Evolutionary conservation across 2,797 vertebrate genomes (phyloP).

Genomic region (Brachymystax lenok): DNA sequence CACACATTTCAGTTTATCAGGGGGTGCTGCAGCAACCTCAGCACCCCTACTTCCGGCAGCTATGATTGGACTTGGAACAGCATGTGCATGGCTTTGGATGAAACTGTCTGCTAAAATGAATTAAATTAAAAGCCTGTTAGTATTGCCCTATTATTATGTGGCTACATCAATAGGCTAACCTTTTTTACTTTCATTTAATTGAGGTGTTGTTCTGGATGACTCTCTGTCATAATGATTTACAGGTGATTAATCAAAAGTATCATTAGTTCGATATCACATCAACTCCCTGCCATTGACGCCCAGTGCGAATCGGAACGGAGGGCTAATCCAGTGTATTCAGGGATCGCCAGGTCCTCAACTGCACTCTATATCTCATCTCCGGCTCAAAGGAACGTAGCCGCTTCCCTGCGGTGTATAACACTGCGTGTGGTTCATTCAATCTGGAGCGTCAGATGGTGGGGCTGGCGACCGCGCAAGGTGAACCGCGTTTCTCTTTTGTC

Average conservation of each 20-base stretch:
- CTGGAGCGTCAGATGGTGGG: conserved; percentile 71
- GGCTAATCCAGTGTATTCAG: conserved; percentile 36
- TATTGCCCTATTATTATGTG: too few species aligned
- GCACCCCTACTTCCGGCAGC: too few species aligned
- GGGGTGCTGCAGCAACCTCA: too few species aligned
- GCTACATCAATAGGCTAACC: too few species aligned
- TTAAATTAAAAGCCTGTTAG: too few species aligned
- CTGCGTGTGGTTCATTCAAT: conserved; percentile 59
- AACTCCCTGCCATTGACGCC: conserved; percentile 29
- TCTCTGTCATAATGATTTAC: background rate
- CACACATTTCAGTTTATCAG: too few species aligned
- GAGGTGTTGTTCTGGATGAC: background rate
- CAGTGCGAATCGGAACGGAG: conserved; percentile 35
- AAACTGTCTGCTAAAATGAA: too few species aligned
- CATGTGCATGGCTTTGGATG: too few species aligned
- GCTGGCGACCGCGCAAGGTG: conserved; percentile 39
- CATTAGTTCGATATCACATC: conserved; percentile 28
- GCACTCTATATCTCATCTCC: conserved; percentile 36
- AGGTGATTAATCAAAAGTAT: conserved; percentile 1
- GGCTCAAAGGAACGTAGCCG: conserved; percentile 62
- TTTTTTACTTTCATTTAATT: background rate
- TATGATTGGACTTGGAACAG: too few species aligned
- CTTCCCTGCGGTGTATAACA: conserved; percentile 74
- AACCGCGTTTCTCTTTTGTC: conserved; percentile 37
- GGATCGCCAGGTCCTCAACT: conserved; percentile 33